Evolutionary conservation across 2,797 vertebrate genomes (phyloP), one percentile per base, ranked within the genome.

Genomic region (Anniella stebbinsi): DNA sequence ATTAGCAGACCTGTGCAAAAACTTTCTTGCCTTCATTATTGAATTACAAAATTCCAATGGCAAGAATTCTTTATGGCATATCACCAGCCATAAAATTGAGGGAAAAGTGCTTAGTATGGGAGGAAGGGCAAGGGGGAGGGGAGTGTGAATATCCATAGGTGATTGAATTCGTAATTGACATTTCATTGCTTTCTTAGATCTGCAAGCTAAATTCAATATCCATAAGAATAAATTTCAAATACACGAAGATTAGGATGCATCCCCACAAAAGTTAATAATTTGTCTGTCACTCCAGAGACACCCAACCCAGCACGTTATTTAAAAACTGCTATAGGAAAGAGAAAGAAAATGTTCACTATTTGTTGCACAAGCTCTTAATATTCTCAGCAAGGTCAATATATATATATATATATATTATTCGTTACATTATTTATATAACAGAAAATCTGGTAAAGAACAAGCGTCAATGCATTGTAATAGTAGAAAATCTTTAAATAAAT

Each of bases 1-100:
- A 92, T 93, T 81, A 92, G 91, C 63, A 92, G 63, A 88, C 70
- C 54, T 86, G 25, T 90, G 84, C 63, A 92, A 91, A 93, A 92
- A 89, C 48, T 81, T 77, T 67, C 48, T 28, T 80, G 41, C 60
- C 86, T 92, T 91, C 92, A 63, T 92, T 90, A 84, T 54, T 38
- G 89, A 33, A 87, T 69, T 36, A 72, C 78, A 72, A 38, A 92
- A 86, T 66, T 90, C 38, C 54, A 73, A 36, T 30, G 82, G 83
- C 0, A 80, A 33, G 36, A 69, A 92, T 75, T 69, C 69, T 91
- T 94, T 86, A 90, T 51, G 28, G 30, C 30, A 89, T 91, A 84
- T 84, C 33, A 54, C 54, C 88, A 86, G n/a, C 84, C 2, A 77
- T n/a, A 38, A n/a, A 86, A 77, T 70, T 77, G 0, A 17, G 84